Percentiles rank a stretch among this genome's conserved stretches.
Evolutionary conservation across 1,140 invertebrate genomes (phyloP).

Genomic region (Apis florea): DNA sequence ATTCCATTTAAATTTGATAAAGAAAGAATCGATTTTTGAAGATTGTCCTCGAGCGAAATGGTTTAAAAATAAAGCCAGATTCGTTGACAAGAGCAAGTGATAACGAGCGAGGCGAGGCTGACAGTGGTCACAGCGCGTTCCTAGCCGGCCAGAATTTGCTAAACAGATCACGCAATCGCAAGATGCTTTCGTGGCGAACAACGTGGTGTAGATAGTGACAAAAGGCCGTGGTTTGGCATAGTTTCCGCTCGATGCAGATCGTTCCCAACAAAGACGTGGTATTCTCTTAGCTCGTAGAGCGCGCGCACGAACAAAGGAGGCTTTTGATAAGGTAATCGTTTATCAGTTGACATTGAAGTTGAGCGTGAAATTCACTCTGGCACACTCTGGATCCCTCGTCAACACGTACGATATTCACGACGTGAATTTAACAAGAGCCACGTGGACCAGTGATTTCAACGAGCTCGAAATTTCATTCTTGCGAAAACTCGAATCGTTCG

Average conservation of each 20-base stretch:
- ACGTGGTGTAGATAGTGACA: not conserved
- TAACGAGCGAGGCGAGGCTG: not conserved
- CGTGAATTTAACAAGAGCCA: not conserved
- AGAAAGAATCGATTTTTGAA: no score
- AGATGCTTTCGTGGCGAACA: not conserved
- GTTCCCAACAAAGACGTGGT: slow-evolving; percentile 11
- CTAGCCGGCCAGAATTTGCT: not conserved
- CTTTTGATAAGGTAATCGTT: not conserved
- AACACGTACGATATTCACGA: not conserved
- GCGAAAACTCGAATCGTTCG: no score
- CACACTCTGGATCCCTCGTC: no score
- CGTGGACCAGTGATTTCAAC: no score
- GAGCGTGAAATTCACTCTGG: no score
- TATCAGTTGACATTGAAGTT: not conserved
- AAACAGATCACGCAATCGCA: not conserved
- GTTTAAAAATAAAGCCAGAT: not conserved
- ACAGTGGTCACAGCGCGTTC: not conserved
- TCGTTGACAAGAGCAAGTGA: not conserved
- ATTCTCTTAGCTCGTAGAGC: not conserved
- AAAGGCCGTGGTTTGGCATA: not conserved
- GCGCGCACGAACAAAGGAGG: not conserved
- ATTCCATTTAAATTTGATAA: no score
- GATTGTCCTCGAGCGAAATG: no score
- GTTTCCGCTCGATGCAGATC: slow-evolving; percentile 23
- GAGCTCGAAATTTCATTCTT: no score